phyloP scores from a whole-genome alignment of 2,113 vertebrate species.

The Corythornis madagascariensis region DNA sequence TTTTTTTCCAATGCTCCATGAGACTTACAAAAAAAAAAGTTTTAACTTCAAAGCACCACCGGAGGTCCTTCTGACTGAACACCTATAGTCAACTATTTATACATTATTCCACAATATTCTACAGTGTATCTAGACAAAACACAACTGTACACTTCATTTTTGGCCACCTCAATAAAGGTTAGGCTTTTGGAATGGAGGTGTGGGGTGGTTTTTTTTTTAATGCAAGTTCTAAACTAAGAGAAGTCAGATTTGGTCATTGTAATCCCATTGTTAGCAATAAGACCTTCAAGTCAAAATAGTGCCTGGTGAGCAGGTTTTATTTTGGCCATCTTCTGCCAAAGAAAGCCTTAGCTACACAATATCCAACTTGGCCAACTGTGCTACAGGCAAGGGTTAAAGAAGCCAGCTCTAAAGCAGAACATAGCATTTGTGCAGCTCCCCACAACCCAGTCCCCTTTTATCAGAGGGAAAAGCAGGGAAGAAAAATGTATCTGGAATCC shows the following conservation, averaged over 20 bases:
- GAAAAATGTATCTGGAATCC: background rate
- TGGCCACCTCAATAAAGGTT: slow-evolving; percentile 42
- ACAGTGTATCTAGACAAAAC: slow-evolving; percentile 85
- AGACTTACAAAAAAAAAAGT: slow-evolving; percentile 12
- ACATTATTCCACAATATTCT: slow-evolving; percentile 93
- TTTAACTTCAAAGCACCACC: slow-evolving; percentile 67
- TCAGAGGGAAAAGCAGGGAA: background rate
- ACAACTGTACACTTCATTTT: slow-evolving; percentile 75
- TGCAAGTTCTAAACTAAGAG: background rate
- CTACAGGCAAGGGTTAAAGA: background rate
- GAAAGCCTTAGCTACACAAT: background rate
- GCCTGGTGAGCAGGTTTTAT: background rate
- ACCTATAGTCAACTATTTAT: slow-evolving; percentile 78
- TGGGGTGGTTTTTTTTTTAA: background rate
- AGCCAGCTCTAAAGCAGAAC: slow-evolving; percentile 34
- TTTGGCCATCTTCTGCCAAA: background rate
- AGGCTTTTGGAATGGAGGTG: slow-evolving; percentile 22
- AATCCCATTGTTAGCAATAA: background rate
- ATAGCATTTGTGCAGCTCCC: slow-evolving; percentile 11
- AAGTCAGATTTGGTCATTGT: background rate
- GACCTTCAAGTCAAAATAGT: slow-evolving; percentile 14
- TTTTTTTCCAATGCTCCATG: background rate
- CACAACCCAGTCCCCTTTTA: background rate
- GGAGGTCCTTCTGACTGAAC: slow-evolving; percentile 47
- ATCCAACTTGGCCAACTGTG: background rate